Evolutionary conservation across 2,797 vertebrate species (phyloP).

Genomic region (Microctenopoma lineatum): DNA sequence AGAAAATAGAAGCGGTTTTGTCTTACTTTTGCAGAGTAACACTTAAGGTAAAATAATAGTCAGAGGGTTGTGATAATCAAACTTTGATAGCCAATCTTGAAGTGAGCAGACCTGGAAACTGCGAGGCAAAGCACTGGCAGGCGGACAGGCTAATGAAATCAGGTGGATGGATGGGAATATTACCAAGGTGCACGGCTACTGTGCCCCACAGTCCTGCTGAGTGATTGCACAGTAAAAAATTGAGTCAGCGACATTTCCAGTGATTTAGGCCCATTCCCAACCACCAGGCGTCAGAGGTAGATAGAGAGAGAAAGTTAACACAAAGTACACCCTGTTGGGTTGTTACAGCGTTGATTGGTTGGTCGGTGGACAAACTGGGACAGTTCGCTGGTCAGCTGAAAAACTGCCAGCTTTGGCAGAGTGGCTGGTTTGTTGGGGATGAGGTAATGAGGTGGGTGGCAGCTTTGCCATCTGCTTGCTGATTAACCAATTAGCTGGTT

Average conservation of each 20-base stretch:
- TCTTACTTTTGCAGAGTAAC: slow-evolving; percentile 26
- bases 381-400: slow-evolving; percentile 42
- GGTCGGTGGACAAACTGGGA: slow-evolving; percentile 30
- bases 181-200: slow-evolving; percentile 45
- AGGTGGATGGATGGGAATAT: slow-evolving; percentile 63
- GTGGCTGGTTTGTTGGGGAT: slow-evolving; percentile 13
- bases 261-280: slow-evolving; percentile 61
- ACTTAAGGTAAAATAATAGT: slow-evolving; percentile 37
- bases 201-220: slow-evolving; percentile 47
- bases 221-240: slow-evolving; percentile 52
- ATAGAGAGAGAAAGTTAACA: slow-evolving; percentile 43
- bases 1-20: slow-evolving; percentile 12
- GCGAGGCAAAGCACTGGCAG: slow-evolving; percentile 52
- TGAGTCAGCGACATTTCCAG: slow-evolving; percentile 52
- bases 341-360: slow-evolving; percentile 29
- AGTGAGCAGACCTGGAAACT: slow-evolving; percentile 40
- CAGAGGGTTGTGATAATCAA: slow-evolving; percentile 49
- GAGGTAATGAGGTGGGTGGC: slow-evolving; percentile 9
- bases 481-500: slow-evolving; percentile 1
- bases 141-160: slow-evolving; percentile 65
- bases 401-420: slow-evolving; percentile 18
- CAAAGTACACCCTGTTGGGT: slow-evolving; percentile 49
- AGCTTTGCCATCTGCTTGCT: slow-evolving; percentile 37
- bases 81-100: slow-evolving; percentile 53
- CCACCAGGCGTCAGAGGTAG: background rate